Evolutionary conservation across 1,140 invertebrate genomes (phyloP), one percentile per base, ranked within the genome.

Genomic region (Diplogasteroides magnus): DNA sequence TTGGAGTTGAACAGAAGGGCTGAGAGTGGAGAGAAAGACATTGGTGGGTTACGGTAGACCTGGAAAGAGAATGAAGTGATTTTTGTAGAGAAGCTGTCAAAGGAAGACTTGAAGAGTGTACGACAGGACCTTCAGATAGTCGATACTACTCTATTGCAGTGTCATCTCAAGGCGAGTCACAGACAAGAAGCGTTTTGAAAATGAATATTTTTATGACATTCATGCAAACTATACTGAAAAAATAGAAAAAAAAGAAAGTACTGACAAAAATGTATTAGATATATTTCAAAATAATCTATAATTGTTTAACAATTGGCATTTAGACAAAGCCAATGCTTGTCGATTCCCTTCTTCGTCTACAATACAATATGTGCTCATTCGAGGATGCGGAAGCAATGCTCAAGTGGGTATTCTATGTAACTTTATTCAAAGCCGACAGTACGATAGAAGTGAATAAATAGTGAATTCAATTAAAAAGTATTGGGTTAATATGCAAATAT

Each of bases 301-400:
- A n/a, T n/a, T n/a, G n/a, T 48, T 11, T 19, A 48, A 19, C 19
- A 48, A 48, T 62, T 28, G 23, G 0, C 13, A 31, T 64, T 55
- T 26, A 71, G 70, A 72, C 65, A 11, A 67, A 67, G 31, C 70
- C 70, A 11, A 71, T 71, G 13, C 65, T 72, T 2, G 66, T 72
- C 15, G 70, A 72, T 23, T 72, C 70, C 0, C 29, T 72, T 11
- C 68, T 72, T 48, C 70, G 70, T 26, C 66, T 72, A 2, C 32
- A 63, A 13, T 63, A 60, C 66, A 72, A 68, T 27, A 28, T 64
- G 23, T 72, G 70, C 57, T 27, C 37, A 15, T 72, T 72, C 25
- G 60, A 72, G 29, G 70, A 72, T 58, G 70, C 70, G 6, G 58
- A 72, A 48, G 26, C 68, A 6, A 48, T 48, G 37, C 19, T 48